Conservation (phyloP, 1,140 invertebrate genomes). For the Ladona fulva region DNA sequence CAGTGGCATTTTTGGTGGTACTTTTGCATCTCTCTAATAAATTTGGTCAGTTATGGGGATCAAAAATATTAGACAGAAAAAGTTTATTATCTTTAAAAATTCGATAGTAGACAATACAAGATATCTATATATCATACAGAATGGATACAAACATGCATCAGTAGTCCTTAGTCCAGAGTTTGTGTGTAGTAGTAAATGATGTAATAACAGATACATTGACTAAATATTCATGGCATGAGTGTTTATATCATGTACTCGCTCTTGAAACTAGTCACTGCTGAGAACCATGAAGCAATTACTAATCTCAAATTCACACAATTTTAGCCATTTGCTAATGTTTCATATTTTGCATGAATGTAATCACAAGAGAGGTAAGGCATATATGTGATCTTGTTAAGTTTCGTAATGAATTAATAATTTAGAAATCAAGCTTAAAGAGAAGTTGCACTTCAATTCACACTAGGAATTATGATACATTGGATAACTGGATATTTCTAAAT, state of each 20-base stretch:
- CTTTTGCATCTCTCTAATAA: background rate
- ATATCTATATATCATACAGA: too few relatives aligned
- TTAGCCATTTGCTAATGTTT: too few relatives aligned
- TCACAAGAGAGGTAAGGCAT: too few relatives aligned
- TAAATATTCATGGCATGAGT: background rate
- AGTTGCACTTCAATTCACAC: too few relatives aligned
- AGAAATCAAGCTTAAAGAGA: too few relatives aligned
- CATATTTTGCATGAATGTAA: too few relatives aligned
- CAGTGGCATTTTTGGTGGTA: background rate
- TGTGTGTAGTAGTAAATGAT: background rate
- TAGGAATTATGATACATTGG: too few relatives aligned
- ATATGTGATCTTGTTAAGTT: too few relatives aligned
- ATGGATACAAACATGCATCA: background rate
- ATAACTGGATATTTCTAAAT: too few relatives aligned
- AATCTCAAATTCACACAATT: too few relatives aligned
- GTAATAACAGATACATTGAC: background rate
- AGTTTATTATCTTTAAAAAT: background rate
- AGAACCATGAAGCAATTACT: background rate
- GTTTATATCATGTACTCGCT: background rate
- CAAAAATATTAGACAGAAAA: background rate
- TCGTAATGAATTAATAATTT: too few relatives aligned
- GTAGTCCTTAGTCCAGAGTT: background rate
- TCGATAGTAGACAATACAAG: background rate
- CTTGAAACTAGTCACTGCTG: conserved; percentile 4
- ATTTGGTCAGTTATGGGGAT: background rate